Conservation (phyloP, 2,888 invertebrate genomes). For the Ectemnius lituratus region DNA sequence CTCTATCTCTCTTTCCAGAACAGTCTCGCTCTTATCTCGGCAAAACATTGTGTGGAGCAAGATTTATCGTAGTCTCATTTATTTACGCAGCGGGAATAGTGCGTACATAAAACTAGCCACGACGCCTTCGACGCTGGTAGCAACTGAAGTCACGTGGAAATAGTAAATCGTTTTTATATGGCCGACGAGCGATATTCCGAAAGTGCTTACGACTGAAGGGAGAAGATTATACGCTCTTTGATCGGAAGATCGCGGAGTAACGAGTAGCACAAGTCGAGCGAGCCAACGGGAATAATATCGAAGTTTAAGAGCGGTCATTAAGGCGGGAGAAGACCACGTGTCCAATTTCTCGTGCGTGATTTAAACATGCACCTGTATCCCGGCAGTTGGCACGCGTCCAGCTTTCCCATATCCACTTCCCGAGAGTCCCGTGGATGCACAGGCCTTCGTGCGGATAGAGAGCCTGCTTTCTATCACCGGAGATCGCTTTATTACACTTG, state of each 20-base stretch:
- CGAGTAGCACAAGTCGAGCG: not conserved
- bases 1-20: not conserved
- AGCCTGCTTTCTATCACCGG: slow-evolving; percentile 48
- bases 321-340: slow-evolving; percentile 36
- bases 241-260: not conserved
- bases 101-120: too few species aligned
- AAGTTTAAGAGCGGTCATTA: slow-evolving; percentile 3
- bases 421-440: slow-evolving; percentile 63
- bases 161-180: too few species aligned
- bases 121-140: too few species aligned
- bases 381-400: slow-evolving; percentile 64
- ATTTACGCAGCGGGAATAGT: too few species aligned
- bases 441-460: slow-evolving; percentile 29
- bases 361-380: slow-evolving; percentile 49
- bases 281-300: slow-evolving; percentile 23
- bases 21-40: too few species aligned
- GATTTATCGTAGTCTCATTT: too few species aligned
- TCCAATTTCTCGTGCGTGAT: slow-evolving; percentile 15
- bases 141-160: too few species aligned
- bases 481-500: slow-evolving; percentile 44
- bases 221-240: not conserved
- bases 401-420: slow-evolving; percentile 68
- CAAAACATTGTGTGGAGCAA: too few species aligned
- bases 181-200: too few species aligned
- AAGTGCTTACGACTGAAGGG: not conserved